These are phyloP conservation scores for Bugula neritina DNA, from an alignment of 2,888 invertebrate genomes.

Conservation along the genomic window DNA sequence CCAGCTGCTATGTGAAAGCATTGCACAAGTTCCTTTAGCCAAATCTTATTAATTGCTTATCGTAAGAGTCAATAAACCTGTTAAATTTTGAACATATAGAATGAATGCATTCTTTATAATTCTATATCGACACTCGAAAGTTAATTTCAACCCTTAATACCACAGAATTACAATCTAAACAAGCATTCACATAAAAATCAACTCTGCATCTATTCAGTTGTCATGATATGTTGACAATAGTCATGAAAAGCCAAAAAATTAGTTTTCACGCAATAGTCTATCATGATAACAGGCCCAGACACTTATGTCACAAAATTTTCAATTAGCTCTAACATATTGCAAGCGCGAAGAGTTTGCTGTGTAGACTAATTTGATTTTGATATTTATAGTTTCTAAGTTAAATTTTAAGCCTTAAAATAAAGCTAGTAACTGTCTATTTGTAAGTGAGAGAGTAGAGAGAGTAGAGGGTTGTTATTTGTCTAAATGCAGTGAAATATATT, in stretches of 20 bases:
- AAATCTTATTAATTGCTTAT: not conserved
- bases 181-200: not conserved
- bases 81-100: not conserved
- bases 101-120: not conserved
- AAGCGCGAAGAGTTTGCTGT: too few species aligned
- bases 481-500: too few species aligned
- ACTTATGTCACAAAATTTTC: too few species aligned
- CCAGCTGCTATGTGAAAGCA: not conserved
- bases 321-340: too few species aligned
- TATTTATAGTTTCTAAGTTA: too few species aligned
- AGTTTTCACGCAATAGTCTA: not conserved
- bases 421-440: too few species aligned
- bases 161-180: not conserved
- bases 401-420: too few species aligned
- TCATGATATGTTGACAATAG: not conserved
- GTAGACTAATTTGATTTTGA: too few species aligned
- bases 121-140: constrained; percentile 20
- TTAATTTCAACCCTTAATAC: constrained; percentile 14
- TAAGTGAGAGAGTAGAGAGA: too few species aligned
- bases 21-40: not conserved
- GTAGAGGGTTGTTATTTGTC: too few species aligned
- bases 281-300: too few species aligned
- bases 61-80: not conserved
- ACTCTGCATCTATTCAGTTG: not conserved
- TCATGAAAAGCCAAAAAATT: not conserved